Evolutionary conservation across 2,888 invertebrate genomes (phyloP), one percentile per base, ranked within the genome.

Genomic region (Parasteatoda lunata): DNA sequence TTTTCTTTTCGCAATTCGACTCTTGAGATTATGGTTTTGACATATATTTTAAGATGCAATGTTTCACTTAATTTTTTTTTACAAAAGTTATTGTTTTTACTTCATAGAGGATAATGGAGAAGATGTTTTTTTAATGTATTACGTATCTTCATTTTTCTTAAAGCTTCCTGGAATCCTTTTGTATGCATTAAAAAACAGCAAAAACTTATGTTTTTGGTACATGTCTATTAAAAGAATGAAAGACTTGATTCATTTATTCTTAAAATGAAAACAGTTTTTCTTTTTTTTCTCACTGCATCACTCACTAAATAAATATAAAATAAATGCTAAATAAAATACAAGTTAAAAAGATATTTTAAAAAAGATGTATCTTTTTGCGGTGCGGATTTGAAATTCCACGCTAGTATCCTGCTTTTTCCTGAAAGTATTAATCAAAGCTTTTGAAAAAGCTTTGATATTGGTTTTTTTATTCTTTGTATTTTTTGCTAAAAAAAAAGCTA

Each of bases 401-500:
- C 77, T 64, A 48, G 8, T 45, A 65, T 47, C 30, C 65, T n/a
- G 48, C 68, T 13, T 76, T 49, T 66, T 65, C 76, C 52, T 77
- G 15, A 77, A 77, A 13, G 48, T 77, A 76, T 76, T 76, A 76
- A 76, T 76, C 76, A 76, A 76, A 66, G 49, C 76, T 52, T 77
- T 77, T 77, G 66, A 77, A 68, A 76, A 70, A 49, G 52, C 51
- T 49, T 11, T 66, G 51, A 45, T 52, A 52, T 68, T 77, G 15
- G 45, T 7, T 52, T 77, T 51, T 65, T 76, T 65, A 65, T 64
- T 65, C 6, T 75, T 30, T 30, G 59, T 9, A 1, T 54, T 73
- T 72, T 72, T 71, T 73, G 45, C 15, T 54, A 13, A 59, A 64
- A 47, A n/a, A 5, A 76, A 48, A 68, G 30, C 66, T 3, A 4